Evolutionary conservation across 1,140 invertebrate genomes (phyloP).

Genomic region (Drosophila lacertosa): DNA sequence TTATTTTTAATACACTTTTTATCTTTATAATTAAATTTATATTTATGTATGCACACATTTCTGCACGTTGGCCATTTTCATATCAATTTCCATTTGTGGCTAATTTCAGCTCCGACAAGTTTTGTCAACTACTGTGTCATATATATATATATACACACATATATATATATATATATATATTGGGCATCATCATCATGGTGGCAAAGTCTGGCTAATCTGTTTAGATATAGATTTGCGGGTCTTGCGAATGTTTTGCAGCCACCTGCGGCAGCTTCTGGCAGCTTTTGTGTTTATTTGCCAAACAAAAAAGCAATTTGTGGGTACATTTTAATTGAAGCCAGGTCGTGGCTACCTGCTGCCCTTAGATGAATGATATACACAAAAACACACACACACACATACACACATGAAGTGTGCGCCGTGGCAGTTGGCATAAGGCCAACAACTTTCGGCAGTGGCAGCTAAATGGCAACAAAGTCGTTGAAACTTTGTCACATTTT

Average conservation of each 20-base stretch:
- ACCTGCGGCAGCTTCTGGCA: too few relatives aligned
- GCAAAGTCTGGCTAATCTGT: neutral
- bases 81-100: too few relatives aligned
- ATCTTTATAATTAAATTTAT: too few relatives aligned
- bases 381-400: neutral
- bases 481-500: conserved; percentile 79
- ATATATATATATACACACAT: too few relatives aligned
- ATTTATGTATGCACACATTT: too few relatives aligned
- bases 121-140: conserved; percentile 7
- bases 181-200: neutral
- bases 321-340: conserved; percentile 74
- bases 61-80: too few relatives aligned
- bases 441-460: conserved; percentile 12
- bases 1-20: too few relatives aligned
- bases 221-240: conserved; percentile 12
- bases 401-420: neutral
- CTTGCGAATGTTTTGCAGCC: neutral
- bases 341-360: conserved; percentile 34
- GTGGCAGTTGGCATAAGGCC: conserved; percentile 39
- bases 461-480: conserved; percentile 44
- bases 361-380: neutral
- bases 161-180: too few relatives aligned
- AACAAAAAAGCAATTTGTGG: conserved; percentile 74
- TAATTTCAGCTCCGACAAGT: neutral
- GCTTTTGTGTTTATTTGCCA: conserved; percentile 53